Conservation (phyloP, 2,888 invertebrate species). For the Drosophila kokeensis region DNA sequence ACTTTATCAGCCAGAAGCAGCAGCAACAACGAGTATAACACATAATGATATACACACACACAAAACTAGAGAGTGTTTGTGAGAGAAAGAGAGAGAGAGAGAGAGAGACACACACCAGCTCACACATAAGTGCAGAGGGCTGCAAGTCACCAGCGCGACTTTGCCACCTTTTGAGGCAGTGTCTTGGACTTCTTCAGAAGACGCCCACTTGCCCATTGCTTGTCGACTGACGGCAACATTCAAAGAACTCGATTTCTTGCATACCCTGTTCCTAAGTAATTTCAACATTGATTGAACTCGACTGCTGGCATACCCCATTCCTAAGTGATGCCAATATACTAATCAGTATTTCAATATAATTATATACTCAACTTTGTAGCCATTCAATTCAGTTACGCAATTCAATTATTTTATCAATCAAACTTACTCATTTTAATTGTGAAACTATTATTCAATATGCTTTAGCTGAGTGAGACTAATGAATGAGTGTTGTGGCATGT, state of each 20-base stretch:
- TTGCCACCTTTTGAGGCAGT: conserved; percentile 57
- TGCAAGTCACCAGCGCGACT: conserved; percentile 42
- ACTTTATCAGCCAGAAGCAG: conserved; percentile 70
- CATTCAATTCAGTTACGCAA: neutral
- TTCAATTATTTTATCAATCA: neutral
- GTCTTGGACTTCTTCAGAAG: conserved; percentile 49
- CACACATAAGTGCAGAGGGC: conserved; percentile 20
- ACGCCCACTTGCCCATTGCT: conserved; percentile 19
- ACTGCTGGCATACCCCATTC: conserved; percentile 6
- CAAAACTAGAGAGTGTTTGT: neutral
- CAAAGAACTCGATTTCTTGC: neutral
- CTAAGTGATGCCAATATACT: neutral
- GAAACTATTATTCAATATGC: neutral
- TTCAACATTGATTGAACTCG: neutral
- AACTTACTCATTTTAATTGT: neutral
- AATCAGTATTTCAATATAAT: too few species aligned
- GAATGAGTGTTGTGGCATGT: neutral
- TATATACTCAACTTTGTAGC: neutral
- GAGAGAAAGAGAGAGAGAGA: neutral
- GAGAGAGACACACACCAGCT: neutral
- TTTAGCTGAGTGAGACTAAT: neutral
- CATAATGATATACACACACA: conserved; percentile 42
- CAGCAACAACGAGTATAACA: conserved; percentile 59
- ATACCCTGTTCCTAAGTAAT: conserved; percentile 12
- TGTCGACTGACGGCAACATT: neutral